These are phyloP conservation scores for Campylorhamphus procurvoides DNA, from an alignment of 2,113 vertebrate genomes.

Conservation along the genomic window DNA sequence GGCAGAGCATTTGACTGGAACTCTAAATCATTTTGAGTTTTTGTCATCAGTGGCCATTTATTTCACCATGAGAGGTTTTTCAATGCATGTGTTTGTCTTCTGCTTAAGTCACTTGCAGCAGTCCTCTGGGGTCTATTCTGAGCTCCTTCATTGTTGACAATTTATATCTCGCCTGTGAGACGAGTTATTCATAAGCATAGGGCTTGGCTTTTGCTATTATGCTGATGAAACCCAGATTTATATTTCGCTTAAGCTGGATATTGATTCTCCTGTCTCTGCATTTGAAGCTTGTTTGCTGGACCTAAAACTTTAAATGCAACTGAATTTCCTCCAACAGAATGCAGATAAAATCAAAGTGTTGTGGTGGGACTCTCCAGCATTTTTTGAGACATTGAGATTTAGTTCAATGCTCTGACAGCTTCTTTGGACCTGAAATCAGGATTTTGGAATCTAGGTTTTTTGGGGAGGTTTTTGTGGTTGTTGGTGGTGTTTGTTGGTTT, in stretches of 20 bases:
- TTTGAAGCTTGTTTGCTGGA: slow-evolving; percentile 51
- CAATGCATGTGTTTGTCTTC: not conserved
- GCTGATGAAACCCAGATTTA: slow-evolving; percentile 62
- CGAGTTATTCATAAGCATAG: slow-evolving; percentile 48
- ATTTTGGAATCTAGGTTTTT: not conserved
- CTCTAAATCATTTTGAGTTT: not conserved
- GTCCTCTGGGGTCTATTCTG: slow-evolving; percentile 6
- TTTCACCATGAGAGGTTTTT: not conserved
- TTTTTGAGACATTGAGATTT: slow-evolving; percentile 2
- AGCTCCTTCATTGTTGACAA: slow-evolving; percentile 11
- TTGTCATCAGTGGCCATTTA: not conserved
- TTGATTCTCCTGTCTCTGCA: slow-evolving; percentile 59
- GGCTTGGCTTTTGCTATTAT: slow-evolving; percentile 51
- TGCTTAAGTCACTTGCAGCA: not conserved
- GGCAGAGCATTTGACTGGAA: not conserved
- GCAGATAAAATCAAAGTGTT: slow-evolving; percentile 31
- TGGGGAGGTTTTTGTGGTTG: not conserved
- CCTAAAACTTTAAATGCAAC: slow-evolving; percentile 59
- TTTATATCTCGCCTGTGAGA: slow-evolving; percentile 50
- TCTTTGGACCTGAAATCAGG: not conserved
- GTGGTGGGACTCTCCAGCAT: not conserved
- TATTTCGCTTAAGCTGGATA: slow-evolving; percentile 62
- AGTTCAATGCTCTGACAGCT: not conserved
- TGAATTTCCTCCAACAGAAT: slow-evolving; percentile 48
- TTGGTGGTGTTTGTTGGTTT: not conserved